Base-by-base conservation (phyloP, 2,113 vertebrate genomes). In the Elephantulus edwardii region DNA sequence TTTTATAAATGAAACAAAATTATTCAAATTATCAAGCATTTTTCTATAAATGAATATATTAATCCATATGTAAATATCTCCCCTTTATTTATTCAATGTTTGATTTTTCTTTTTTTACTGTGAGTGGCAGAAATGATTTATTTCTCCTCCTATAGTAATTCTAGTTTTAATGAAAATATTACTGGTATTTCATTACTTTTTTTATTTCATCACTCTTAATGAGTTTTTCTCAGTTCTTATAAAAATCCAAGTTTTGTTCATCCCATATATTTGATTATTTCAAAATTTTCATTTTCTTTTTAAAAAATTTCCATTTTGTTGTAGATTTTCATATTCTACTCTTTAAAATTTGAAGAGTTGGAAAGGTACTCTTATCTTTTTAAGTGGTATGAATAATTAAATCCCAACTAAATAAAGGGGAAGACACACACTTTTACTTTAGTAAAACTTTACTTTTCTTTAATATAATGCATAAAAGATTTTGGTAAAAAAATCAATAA, bases 361-460 rank as follows among this genome's bases (percentile, higher is more conserved):
- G 44, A n/a, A n/a, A n/a, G n/a, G n/a, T 81, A 76, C 22, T 19
- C 30, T 88, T 76, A 70, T 83, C 33, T 68, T 44, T 62, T 50
- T 88, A 56, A 86, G 19, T 76, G 11, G 33, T 54, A 68, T 58
- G 26, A 88, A 83, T 81, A 94, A 90, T 81, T 75, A 87, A 88
- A 91, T 72, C 79, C 26, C 88, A 91, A 92, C 79, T 95, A 93
- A 96, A 96, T 88, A 91, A 96, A 93, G 86, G 89, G 95, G 42
- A 95, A 92, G 89, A 75, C 75, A 95, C 88, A 95, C 87, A 83
- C 84, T 95, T 95, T 94, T 80, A 94, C 77, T 88, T 92, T 83
- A 92, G 94, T n/a, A n/a, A n/a, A n/a, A n/a, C n/a, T n/a, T n/a
- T n/a, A n/a, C 62, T 94, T 88, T 94, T 92, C 87, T 96, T 96